Evolutionary conservation across 2,797 vertebrate genomes (phyloP).

Genomic region (Megaceryle alcyon): DNA sequence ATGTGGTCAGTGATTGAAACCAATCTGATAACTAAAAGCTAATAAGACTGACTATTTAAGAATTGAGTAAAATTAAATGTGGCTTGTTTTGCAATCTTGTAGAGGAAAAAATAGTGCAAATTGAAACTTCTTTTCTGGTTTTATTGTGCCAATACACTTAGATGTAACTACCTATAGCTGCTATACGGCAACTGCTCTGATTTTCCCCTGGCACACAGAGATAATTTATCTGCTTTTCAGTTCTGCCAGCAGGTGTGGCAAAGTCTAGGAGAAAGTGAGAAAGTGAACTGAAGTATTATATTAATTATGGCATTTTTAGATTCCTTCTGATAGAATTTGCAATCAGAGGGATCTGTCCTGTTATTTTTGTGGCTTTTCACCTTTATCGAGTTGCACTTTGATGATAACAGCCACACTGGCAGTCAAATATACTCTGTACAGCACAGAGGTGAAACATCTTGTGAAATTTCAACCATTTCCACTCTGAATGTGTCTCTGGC

Average conservation of each 20-base stretch:
- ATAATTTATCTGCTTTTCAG: not conserved
- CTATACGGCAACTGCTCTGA: not conserved
- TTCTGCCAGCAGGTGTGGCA: not conserved
- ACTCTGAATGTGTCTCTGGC: not conserved
- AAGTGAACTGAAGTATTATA: not conserved
- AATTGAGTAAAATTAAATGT: not conserved
- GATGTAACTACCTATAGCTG: not conserved
- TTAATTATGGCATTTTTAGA: not conserved
- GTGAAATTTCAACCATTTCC: not conserved
- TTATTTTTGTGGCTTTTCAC: not conserved
- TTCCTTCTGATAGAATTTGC: not conserved
- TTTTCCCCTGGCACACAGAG: not conserved
- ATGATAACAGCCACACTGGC: not conserved
- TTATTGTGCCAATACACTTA: not conserved
- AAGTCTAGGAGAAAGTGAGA: not conserved
- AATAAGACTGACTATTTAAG: not conserved
- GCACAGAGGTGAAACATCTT: not conserved
- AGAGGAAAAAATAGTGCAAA: not conserved
- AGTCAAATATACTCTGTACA: not conserved
- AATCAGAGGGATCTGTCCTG: not conserved
- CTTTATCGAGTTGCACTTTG: not conserved
- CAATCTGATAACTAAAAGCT: not conserved
- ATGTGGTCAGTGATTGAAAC: not conserved
- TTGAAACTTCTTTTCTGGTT: not conserved
- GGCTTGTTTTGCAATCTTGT: not conserved